Evolutionary conservation across 2,797 vertebrate species (phyloP), one percentile per base, ranked within the genome.

Genomic region (Coregonus sp.): DNA sequence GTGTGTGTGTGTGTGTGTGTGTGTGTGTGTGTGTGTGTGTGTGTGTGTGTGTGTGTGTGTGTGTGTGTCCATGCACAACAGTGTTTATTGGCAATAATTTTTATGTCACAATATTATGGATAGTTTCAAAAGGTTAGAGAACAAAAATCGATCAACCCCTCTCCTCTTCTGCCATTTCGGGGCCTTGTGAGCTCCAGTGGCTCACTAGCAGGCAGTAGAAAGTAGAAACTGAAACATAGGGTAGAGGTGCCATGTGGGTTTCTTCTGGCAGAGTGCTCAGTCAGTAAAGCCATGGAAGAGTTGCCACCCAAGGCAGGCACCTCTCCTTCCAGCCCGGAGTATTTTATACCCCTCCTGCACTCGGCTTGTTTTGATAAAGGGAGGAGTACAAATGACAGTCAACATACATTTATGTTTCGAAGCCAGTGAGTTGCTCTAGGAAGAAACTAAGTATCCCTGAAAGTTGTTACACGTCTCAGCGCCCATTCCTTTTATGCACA

Each of bases 281-380:
- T 82, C 35, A 35, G 35, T 35, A 72, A 79, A 74, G 82, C 81
- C 73, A 79, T 78, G 81, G 80, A 81, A 85, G 78, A 86, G 79
- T 83, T 80, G 80, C 79, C 77, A 82, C 37, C 63, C 67, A 83
- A 40, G 77, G 84, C 65, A 37, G 51, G 51, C 84, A 82, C 73
- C 78, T 72, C 65, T 69, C 80, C 40, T 25, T 76, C 63, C 78
- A 71, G 59, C 69, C 56, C 37, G 81, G 70, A 69, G 35, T 35
- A 35, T 37, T 31, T 76, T 56, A 73, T 78, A 75, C 71, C 70
- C 74, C 74, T 66, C 47, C 40, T 50, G 50, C 29, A 4, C 47
- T 68, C 63, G 11, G 65, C 74, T 59, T 69, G 76, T 80, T 84
- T 80, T 75, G 75, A 71, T 85, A 78, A 59, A 84, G 18, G 33